These are phyloP conservation scores for Agriotes lineatus DNA, from an alignment of 2,888 invertebrate species.

Conservation along the genomic window DNA sequence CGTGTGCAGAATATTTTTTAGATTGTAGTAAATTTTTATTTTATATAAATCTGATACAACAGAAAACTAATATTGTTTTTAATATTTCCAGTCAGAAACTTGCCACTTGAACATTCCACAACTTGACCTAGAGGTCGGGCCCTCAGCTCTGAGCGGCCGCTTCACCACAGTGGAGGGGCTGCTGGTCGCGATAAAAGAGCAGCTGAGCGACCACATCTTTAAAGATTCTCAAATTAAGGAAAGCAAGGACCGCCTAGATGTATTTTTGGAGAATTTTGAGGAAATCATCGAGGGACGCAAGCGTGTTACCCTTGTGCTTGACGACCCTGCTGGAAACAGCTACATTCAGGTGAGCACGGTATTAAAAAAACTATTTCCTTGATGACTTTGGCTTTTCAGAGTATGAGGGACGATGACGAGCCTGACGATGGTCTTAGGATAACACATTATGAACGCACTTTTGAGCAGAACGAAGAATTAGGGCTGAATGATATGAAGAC, in stretches of 20 bases:
- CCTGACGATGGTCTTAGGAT: slow-evolving; percentile 80
- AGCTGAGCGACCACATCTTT: slow-evolving; percentile 76
- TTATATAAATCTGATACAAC: neutral
- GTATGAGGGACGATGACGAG: slow-evolving; percentile 76
- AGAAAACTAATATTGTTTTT: neutral
- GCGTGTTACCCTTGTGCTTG: slow-evolving; percentile 82
- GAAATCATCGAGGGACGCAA: slow-evolving; percentile 74
- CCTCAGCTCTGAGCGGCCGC: slow-evolving; percentile 88
- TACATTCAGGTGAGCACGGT: slow-evolving; percentile 77
- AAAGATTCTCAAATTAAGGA: slow-evolving; percentile 79
- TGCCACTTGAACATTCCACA: slow-evolving; percentile 87
- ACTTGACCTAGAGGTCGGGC: slow-evolving; percentile 87
- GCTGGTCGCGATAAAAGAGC: slow-evolving; percentile 81
- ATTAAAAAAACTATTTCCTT: no score
- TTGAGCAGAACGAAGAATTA: slow-evolving; percentile 94
- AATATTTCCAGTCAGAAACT: slow-evolving; percentile 78
- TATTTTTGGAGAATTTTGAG: slow-evolving; percentile 77
- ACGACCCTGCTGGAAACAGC: slow-evolving; percentile 98
- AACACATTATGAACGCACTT: slow-evolving; percentile 83
- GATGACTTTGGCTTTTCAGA: no score
- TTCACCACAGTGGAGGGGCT: slow-evolving; percentile 97
- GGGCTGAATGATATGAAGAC: slow-evolving; percentile 97
- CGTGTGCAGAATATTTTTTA: no score
- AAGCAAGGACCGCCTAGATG: slow-evolving; percentile 69
- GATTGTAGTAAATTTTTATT: no score